Evolutionary conservation across 2,113 vertebrate genomes (phyloP).

Genomic region (Mystacornis crossleyi): DNA sequence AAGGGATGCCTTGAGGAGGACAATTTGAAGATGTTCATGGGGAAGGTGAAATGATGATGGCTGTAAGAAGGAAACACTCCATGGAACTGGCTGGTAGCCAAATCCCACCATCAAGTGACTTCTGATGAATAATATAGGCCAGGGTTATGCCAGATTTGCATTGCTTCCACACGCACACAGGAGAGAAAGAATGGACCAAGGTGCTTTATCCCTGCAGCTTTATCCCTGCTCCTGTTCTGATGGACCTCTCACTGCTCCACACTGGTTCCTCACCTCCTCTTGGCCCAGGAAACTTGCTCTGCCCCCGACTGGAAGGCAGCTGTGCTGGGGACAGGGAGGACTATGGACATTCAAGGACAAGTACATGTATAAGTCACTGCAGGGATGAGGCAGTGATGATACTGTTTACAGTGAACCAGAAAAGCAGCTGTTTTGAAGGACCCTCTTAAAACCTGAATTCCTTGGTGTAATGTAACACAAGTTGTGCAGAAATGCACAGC

Average conservation of each 20-base stretch:
- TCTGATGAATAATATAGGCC: background rate
- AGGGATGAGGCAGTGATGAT: background rate
- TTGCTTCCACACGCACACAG: background rate
- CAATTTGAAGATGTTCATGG: background rate
- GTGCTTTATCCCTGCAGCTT: background rate
- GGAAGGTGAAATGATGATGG: background rate
- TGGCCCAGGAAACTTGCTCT: background rate
- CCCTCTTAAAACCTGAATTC: background rate
- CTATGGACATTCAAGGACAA: background rate
- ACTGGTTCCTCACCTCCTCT: fast-evolving
- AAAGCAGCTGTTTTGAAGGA: background rate
- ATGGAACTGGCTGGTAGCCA: background rate
- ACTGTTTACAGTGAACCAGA: background rate
- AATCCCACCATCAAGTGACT: background rate
- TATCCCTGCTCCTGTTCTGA: background rate
- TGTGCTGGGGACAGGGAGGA: background rate
- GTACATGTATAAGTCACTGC: background rate
- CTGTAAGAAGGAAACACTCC: background rate
- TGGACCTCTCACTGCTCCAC: background rate
- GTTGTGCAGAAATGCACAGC: background rate
- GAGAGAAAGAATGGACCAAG: background rate
- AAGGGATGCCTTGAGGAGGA: background rate
- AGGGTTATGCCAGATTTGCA: background rate
- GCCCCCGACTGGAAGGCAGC: background rate
- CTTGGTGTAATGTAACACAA: background rate